Base-by-base conservation (phyloP, 2,888 invertebrate species). In the Apocheima hispidaria region DNA sequence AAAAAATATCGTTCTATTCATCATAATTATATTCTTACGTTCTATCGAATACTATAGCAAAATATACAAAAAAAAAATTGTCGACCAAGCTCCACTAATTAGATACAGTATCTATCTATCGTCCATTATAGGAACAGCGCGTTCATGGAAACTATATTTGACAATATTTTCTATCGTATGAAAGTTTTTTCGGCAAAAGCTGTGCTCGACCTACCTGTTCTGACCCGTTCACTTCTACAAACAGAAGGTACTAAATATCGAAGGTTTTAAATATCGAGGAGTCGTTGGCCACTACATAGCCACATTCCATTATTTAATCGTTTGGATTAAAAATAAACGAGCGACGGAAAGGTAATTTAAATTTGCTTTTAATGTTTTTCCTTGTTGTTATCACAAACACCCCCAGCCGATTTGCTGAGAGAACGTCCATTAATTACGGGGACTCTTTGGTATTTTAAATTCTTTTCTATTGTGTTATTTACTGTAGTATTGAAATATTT, bases 341-440 rank as follows among this genome's bases (percentile, higher is more conserved):
- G 44, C 55, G 20, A 35, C 16, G 48, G 40, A 56, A 56, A 61
- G 56, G 61, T 56, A 61, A 56, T 46, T 61, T 51, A 51, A 40
- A 30, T 40, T 28, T 48, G 56, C 43, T 55, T 56, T 52, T 56
- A 61, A 61, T 55, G 52, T 56, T 61, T 56, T 61, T 61, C 61
- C 56, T 56, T 48, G 50, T 60, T 55, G 44, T 56, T 51, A 46
- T 56, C 51, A 23, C 35, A 56, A 51, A 51, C 41, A 18, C 28
- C 26, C 43, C 21, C 26, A 36, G 20, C 20, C 56, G 35, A 61
- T 56, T 61, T 46, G 36, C 35, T 56, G 35, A 41, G 21, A 28
- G 28, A 36, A 35, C 49, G 35, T 21, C 49, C 35, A 49, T 36
- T 36, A 51, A 51, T 40, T 40, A 51, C 26, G 51, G 46, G 46